phyloP scores from a whole-genome alignment of 1,140 invertebrate species.

The Maniola jurtina region DNA sequence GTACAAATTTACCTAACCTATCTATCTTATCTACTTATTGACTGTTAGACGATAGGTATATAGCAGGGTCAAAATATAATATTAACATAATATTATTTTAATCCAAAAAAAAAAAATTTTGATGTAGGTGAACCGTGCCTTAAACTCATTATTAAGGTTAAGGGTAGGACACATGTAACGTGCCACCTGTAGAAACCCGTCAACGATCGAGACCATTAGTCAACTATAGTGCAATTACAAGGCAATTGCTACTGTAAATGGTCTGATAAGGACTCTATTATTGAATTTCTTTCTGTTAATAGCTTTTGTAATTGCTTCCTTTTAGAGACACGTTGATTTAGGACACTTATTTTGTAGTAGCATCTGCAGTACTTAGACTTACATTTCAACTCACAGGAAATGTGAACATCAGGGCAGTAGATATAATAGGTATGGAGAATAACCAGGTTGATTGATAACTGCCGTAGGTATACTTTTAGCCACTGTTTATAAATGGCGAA shows the following conservation, averaged over 20 bases:
- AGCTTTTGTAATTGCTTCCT: slow-evolving; percentile 16
- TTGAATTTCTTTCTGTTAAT: slow-evolving; percentile 10
- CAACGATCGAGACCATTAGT: slow-evolving; percentile 5
- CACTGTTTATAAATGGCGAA: too few relatives aligned
- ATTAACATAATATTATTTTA: too few relatives aligned
- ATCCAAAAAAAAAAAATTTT: too few relatives aligned
- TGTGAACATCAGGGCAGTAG: too few relatives aligned
- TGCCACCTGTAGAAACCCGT: slow-evolving; percentile 37
- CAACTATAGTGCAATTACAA: slow-evolving; percentile 10
- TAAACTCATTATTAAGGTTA: slow-evolving; percentile 34
- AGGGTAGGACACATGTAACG: slow-evolving; percentile 25
- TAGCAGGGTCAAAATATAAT: too few relatives aligned
- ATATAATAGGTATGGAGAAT: too few relatives aligned
- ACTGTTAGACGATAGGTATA: too few relatives aligned
- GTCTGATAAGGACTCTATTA: slow-evolving; percentile 12
- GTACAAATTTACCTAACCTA: too few relatives aligned
- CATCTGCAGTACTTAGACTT: background rate
- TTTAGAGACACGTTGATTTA: slow-evolving; percentile 9
- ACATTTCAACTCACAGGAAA: too few relatives aligned
- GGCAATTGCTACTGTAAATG: slow-evolving; percentile 17
- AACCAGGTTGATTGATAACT: background rate
- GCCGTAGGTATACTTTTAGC: too few relatives aligned
- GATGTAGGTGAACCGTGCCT: slow-evolving; percentile 25
- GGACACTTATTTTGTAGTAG: background rate
- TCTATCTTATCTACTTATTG: too few relatives aligned